Evolutionary conservation across 2,113 vertebrate genomes (phyloP), one percentile per base, ranked within the genome.

Genomic region (Etheostoma cragini): DNA sequence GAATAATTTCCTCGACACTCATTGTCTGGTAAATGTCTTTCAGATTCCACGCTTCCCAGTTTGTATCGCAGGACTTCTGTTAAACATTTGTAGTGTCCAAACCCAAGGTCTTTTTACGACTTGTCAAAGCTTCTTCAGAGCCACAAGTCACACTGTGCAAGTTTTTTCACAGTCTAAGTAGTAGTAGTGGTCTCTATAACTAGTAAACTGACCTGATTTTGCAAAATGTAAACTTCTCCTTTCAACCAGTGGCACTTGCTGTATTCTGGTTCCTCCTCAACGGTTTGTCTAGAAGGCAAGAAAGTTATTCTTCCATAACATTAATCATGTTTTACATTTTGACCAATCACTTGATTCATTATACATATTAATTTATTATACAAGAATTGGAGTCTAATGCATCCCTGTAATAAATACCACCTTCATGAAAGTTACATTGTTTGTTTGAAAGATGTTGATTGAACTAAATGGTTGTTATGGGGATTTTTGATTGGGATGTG

Each of bases 81-180:
- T 15, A 47, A 65, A 65, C 26, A 33, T 45, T 13, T 63, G n/a
- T 38, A 19, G 63, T 17, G 15, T 26, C 47, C 8, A 49, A 47
- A 15, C 42, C 42, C 42, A 24, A 64, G 22, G 24, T 19, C 3
- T 69, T 53, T 52, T 53, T 21, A 16, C 5, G 7, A 69, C 21
- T 16, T 38, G 7, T 53, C 11, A 42, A 42, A 69, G 64, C 45
- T 65, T n/a, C 42, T 69, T 33, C n/a, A 76, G 62, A 56, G 17
- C 3, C 38, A 47, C 52, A 49, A 19, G 30, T 12, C 12, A 75
- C 11, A 16, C 57, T 45, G 13, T 57, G 54, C n/a, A 58, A 57
- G 2, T n/a, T 19, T 30, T 58, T 76, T 47, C 14, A 38, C 5
- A 38, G 15, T 49, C 15, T 38, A 33, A 24, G 21, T 6, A 2